Base-by-base conservation (phyloP, 2,113 vertebrate species). In the Hippocampus guttulatus region DNA sequence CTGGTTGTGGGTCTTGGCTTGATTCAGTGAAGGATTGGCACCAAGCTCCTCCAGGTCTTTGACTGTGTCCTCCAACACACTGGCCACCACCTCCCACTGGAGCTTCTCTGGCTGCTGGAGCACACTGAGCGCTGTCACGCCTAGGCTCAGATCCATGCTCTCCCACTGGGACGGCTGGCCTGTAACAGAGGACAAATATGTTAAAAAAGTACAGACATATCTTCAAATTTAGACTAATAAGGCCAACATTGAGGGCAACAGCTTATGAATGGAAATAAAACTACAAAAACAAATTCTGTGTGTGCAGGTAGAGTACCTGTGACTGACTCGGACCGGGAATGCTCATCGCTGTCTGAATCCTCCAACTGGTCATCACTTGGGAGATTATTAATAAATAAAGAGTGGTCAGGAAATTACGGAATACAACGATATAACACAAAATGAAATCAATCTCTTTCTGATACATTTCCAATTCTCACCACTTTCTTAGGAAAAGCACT, bases 11-110 rank as follows among this genome's bases (percentile, higher is more conserved):
- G 90, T 91, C 90, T 99, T 99, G 78, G 93, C 89, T 89, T 93
- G 94, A 87, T 92, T 90, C 82, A 95, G 79, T 58, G 94, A 93
- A 58, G 96, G 93, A 78, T 99, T 99, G 79, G 94, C 95, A 16
- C 97, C 96, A 83, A 99, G 93, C 86, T 98, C 97, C 92, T 99
- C 97, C 52, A 98, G 91, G 88, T 99, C 96, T 88, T 99, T 99
- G 77, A 98, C 97, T 0, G 97, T 98, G 84, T 98, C 98, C 92
- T 99, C 97, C 85, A 98, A 87, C 52, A 98, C 96, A 72, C 97
- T 99, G 80, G 98, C 96, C 82, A 98, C 96, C 65, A 98, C 96
- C 88, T 99, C 98, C 97, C 96, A 99, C 80, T 98, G 96, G 78
- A 98, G 93, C 77, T 97, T 98, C 86, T 99, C 98, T 21, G 98